Conservation (phyloP, 2,113 vertebrate genomes). For the Chionodraco myersi region DNA sequence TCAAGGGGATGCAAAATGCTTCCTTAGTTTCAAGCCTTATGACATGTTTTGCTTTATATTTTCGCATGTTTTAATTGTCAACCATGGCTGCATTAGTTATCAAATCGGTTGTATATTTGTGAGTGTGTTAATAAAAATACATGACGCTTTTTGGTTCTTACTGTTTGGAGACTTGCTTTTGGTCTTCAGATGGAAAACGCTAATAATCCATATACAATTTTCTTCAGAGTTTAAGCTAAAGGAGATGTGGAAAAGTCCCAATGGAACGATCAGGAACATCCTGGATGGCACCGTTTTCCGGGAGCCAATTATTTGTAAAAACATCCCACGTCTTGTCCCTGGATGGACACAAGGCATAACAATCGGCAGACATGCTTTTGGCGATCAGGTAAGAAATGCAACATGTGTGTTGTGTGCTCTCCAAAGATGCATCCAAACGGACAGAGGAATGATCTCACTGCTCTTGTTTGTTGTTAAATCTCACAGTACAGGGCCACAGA, state of each 20-base stretch:
- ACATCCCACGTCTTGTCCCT: conserved; percentile 94
- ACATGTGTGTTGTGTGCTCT: not conserved
- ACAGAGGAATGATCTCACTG: not conserved
- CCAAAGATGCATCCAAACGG: not conserved
- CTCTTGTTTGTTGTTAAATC: conserved; percentile 7
- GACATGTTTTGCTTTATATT: not conserved
- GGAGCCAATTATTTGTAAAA: conserved; percentile 96
- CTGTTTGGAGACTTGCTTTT: not conserved
- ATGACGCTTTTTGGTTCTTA: not conserved
- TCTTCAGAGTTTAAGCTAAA: conserved; percentile 93
- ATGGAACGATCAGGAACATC: conserved; percentile 97
- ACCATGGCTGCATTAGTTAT: not conserved
- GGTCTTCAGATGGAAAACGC: not conserved
- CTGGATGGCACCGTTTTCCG: conserved; percentile 96
- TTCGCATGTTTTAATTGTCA: not conserved
- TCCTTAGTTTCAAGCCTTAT: not conserved
- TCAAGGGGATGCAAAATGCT: too few relatives aligned
- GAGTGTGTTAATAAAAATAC: not conserved
- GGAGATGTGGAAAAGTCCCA: conserved; percentile 99
- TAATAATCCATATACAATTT: not conserved
- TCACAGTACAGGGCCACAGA: conserved; percentile 94
- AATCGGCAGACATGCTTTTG: conserved; percentile 94
- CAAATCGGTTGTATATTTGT: not conserved
- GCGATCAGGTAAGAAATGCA: conserved; percentile 89
- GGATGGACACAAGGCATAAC: conserved; percentile 94